Evolutionary conservation across 2,888 invertebrate genomes (phyloP).

Genomic region (Limnephilus marmoratus): DNA sequence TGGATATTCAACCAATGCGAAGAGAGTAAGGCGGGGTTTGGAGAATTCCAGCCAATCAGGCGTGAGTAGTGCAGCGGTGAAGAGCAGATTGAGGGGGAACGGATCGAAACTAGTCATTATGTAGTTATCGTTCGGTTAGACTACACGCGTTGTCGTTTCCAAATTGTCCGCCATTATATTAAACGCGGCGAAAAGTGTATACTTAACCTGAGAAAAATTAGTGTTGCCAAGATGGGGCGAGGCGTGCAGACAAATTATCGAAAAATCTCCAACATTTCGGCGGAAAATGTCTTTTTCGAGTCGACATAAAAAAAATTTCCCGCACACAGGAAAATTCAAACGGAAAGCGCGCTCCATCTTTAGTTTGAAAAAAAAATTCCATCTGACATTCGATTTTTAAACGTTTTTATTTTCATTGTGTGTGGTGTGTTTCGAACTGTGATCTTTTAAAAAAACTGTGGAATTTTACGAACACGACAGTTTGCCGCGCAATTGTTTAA

Average conservation of each 20-base stretch:
- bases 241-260: constrained; percentile 10
- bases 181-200: constrained; percentile 54
- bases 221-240: constrained; percentile 6
- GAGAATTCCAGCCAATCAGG: constrained; percentile 68
- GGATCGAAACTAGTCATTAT: constrained; percentile 53
- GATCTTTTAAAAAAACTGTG: background rate
- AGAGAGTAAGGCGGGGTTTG: constrained; percentile 68
- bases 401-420: background rate
- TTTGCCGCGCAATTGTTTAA: background rate
- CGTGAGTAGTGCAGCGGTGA: background rate
- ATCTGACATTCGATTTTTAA: background rate
- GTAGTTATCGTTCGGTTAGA: constrained; percentile 67
- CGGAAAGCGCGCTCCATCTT: background rate
- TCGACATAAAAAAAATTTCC: background rate
- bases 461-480: background rate
- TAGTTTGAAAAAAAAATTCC: background rate
- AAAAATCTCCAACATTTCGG: constrained; percentile 5
- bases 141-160: constrained; percentile 67
- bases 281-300: background rate
- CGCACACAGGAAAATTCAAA: background rate
- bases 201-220: constrained; percentile 54
- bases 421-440: background rate
- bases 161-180: constrained; percentile 57
- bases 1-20: constrained; percentile 39
- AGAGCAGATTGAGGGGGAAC: constrained; percentile 66